Base-by-base conservation (phyloP, 2,888 invertebrate genomes). In the Macrophya alboannulata region DNA sequence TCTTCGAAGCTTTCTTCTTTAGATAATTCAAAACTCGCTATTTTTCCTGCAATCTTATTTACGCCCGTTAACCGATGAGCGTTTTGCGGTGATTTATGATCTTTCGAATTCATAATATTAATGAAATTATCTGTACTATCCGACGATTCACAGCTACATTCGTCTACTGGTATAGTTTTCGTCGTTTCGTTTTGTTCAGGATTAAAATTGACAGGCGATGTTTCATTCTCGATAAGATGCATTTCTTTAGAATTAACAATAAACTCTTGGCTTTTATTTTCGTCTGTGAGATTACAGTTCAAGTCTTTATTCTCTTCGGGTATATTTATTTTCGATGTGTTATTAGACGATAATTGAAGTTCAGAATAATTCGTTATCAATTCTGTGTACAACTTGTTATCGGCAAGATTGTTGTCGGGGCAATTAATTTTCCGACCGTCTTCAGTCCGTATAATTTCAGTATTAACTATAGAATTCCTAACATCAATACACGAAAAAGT, bases 1-100 rank as follows among this genome's bases (percentile, higher is more conserved):
- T 72, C 59, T 74, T 76, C 84, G 37, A 43, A 55, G 9, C 31
- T 43, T 45, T 62, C 84, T 59, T 84, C 74, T 15, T 43, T 55
- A 10, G 74, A 84, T n/a, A 40, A 81, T 62, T 81, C 81, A 31
- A 51, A 59, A 40, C 40, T 43, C 21, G 37, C 43, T 40, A n/a
- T 62, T 81, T 21, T 62, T 40, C 9, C 81, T 40, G 21, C 81
- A 43, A 81, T 31, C 4, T 10, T 31, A 62, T 81, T 51, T 17
- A 12, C 25, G 17, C 62, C 43, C 6, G 59, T 5, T 51, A 25
- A 48, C n/a, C 51, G 45, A 37, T 45, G 37, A 51, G 12, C 9
- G 37, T 68, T 71, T 51, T 83, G 83, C 40, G 40, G n/a, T 17
- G 48, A 17, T 17, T 62, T 83, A 21, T 31, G 31, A 68, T 45